Conservation (phyloP, 92 coral and sea anemone species). For the Micromussa lordhowensis region DNA sequence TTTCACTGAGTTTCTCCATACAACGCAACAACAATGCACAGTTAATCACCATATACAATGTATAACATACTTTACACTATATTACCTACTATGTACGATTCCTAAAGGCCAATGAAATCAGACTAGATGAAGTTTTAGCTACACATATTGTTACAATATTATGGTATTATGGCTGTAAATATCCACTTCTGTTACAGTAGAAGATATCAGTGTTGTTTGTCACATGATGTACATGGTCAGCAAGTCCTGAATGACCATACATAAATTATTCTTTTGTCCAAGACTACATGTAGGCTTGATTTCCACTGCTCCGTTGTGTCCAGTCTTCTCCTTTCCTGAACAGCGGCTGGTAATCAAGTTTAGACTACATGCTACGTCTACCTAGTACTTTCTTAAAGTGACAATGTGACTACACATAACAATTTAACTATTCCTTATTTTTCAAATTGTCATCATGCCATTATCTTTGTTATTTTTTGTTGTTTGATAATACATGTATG, state of each 20-base stretch:
- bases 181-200: neutral
- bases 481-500: neutral
- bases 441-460: neutral
- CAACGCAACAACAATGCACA: too few species aligned
- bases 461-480: too few species aligned
- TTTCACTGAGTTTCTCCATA: neutral
- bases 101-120: too few species aligned
- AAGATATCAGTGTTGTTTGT: neutral
- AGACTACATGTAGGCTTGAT: too few species aligned
- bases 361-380: neutral
- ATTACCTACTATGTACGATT: too few species aligned
- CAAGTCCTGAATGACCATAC: neutral
- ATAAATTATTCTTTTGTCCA: neutral
- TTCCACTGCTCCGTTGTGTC: too few species aligned
- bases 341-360: too few species aligned
- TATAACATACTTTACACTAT: too few species aligned
- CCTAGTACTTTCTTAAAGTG: too few species aligned
- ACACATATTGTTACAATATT: neutral
- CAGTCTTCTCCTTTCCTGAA: too few species aligned
- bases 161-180: neutral
- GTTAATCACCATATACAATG: too few species aligned
- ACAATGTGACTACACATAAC: neutral
- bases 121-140: neutral
- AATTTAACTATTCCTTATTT: neutral
- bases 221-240: neutral